Conservation (phyloP, 2,888 invertebrate genomes). For the Pogonocherus hispidulus region DNA sequence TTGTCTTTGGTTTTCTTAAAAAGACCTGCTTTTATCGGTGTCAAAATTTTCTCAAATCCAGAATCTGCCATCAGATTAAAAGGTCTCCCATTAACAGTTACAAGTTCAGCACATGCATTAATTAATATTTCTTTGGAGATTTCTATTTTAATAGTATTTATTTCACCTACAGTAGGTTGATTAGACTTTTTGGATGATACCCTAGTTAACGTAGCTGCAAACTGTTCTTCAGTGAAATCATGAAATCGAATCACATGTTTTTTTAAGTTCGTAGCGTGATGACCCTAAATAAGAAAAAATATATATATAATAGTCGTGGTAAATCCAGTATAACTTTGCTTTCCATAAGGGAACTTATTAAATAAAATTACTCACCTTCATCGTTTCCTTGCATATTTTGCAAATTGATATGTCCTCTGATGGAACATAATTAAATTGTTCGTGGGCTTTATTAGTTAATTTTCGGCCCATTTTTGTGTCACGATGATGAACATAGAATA, state of each 20-base stretch:
- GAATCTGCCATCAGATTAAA: constrained; percentile 14
- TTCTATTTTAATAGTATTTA: too few relatives aligned
- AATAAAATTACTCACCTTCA: constrained; percentile 19
- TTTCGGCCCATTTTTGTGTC: background rate
- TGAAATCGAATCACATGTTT: too few relatives aligned
- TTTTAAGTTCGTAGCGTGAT: background rate
- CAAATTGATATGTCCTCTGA: background rate
- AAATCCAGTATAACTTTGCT: background rate
- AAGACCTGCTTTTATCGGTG: background rate
- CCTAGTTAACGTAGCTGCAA: too few relatives aligned
- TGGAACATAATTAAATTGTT: background rate
- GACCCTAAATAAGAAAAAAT: constrained; percentile 1
- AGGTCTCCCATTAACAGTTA: constrained; percentile 13
- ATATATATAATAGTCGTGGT: background rate
- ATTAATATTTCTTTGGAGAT: constrained; percentile 13
- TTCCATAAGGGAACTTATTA: background rate
- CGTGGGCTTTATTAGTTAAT: background rate
- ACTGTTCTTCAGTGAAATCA: too few relatives aligned
- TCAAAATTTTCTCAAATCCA: constrained; percentile 10
- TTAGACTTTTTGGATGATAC: too few relatives aligned
- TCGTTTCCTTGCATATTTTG: background rate
- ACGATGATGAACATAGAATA: too few relatives aligned
- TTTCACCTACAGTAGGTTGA: background rate
- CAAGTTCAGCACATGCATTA: constrained; percentile 16
- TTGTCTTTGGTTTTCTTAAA: constrained; percentile 17